A percentile compares a stretch with the other conserved stretches of the same genome.
Conservation (phyloP, 2,113 vertebrate species). For the Sigmodon hispidus region DNA sequence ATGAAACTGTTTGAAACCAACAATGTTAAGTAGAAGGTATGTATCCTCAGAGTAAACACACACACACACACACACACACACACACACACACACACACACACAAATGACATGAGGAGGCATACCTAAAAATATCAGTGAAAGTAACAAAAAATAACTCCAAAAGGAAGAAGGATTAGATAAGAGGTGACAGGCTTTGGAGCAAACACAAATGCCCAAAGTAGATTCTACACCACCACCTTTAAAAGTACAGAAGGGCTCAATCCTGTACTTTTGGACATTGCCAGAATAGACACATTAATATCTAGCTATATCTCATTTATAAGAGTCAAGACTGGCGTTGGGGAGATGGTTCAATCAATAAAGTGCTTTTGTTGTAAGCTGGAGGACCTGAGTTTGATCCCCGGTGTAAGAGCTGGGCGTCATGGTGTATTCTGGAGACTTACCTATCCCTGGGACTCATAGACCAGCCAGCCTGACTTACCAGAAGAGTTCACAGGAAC, state of each 20-base stretch:
- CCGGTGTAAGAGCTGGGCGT: neutral
- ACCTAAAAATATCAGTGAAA: neutral
- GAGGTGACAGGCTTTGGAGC: neutral
- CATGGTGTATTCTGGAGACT: neutral
- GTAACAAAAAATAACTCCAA: neutral
- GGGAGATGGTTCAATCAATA: neutral
- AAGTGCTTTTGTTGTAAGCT: neutral
- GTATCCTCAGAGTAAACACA: neutral
- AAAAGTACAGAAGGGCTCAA: neutral
- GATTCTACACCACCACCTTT: neutral
- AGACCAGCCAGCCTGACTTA: neutral
- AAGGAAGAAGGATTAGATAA: neutral
- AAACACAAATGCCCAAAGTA: neutral
- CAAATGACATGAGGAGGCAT: neutral
- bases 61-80: too few relatives aligned
- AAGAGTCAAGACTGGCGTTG: neutral
- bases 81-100: too few relatives aligned
- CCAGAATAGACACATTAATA: neutral
- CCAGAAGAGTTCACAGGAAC: neutral
- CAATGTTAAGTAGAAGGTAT: neutral
- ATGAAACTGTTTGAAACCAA: neutral
- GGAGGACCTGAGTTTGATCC: neutral
- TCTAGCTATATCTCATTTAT: neutral
- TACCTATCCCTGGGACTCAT: neutral
- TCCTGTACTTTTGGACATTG: too few relatives aligned